Evolutionary conservation across 2,888 invertebrate genomes (phyloP).

Genomic region (Diarsia brunnea): DNA sequence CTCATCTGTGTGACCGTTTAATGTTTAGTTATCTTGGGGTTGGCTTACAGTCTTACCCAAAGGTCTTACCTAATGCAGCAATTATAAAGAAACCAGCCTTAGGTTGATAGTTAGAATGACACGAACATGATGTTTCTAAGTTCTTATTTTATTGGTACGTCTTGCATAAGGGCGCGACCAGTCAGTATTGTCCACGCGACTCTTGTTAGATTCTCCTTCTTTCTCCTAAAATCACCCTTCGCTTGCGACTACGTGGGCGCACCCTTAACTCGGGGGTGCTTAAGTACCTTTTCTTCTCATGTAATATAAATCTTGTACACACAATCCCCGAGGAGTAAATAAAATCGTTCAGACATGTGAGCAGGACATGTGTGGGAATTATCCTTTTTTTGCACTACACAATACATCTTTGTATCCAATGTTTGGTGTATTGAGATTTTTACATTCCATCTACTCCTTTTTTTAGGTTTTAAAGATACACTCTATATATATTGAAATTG

Average conservation of each 20-base stretch:
- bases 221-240: not conserved
- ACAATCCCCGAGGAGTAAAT: conserved; percentile 23
- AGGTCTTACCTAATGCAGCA: not conserved
- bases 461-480: not conserved
- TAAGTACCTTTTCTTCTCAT: conserved; percentile 13
- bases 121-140: not conserved
- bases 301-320: conserved; percentile 21
- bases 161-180: not conserved
- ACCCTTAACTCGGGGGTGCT: conserved; percentile 1
- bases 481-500: not conserved
- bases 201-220: too few relatives aligned
- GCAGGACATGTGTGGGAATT: conserved; percentile 21
- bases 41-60: not conserved
- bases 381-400: not conserved
- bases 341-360: conserved; percentile 12
- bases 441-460: not conserved
- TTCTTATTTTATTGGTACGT: not conserved
- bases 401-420: conserved; percentile 26
- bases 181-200: not conserved
- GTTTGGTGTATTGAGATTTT: conserved; percentile 16
- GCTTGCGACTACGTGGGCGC: not conserved
- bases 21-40: not conserved
- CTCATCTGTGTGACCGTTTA: not conserved
- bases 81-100: not conserved
- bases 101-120: not conserved